Evolutionary conservation across 2,113 vertebrate genomes (phyloP), one percentile per base, ranked within the genome.

Genomic region (Macrotis lagotis): DNA sequence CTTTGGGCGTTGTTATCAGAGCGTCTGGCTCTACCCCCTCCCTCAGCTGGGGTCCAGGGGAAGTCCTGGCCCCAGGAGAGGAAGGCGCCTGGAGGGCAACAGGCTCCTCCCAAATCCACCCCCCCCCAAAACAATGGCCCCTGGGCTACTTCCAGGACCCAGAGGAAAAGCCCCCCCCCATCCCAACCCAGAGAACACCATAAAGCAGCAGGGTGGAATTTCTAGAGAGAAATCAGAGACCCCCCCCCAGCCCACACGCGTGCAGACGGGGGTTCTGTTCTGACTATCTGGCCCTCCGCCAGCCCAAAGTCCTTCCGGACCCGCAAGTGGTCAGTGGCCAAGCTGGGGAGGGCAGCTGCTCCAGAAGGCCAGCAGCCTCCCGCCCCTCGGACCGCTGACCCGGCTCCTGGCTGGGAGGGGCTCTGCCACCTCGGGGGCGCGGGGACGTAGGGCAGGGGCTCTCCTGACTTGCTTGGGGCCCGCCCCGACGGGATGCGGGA

Each of bases 331-430:
- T 44, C 66, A 44, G 24, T 44, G 90, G 51, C 48, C 92, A 28
- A 37, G 5, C 74, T 49, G 83, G 74, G 24, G 48, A 97, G 50
- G 83, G 88, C 93, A 94, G 55, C 55, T 50, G 90, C 91, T 59
- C 2, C 28, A 90, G 55, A 94, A 50, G 53, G 90, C 53, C n/a
- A n/a, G n/a, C n/a, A n/a, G n/a, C n/a, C n/a, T n/a, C n/a, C n/a
- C n/a, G n/a, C n/a, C n/a, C n/a, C n/a, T n/a, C n/a, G n/a, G n/a
- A n/a, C n/a, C n/a, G n/a, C n/a, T n/a, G n/a, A n/a, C n/a, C n/a
- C n/a, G n/a, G n/a, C n/a, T n/a, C n/a, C n/a, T n/a, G n/a, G n/a
- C n/a, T n/a, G n/a, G n/a, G n/a, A n/a, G n/a, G n/a, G n/a, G n/a
- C n/a, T n/a, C n/a, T n/a, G n/a, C n/a, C n/a, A n/a, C n/a, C n/a